phyloP scores from a whole-genome alignment of 2,888 invertebrate genomes.

The Parnassius mnemosyne region DNA sequence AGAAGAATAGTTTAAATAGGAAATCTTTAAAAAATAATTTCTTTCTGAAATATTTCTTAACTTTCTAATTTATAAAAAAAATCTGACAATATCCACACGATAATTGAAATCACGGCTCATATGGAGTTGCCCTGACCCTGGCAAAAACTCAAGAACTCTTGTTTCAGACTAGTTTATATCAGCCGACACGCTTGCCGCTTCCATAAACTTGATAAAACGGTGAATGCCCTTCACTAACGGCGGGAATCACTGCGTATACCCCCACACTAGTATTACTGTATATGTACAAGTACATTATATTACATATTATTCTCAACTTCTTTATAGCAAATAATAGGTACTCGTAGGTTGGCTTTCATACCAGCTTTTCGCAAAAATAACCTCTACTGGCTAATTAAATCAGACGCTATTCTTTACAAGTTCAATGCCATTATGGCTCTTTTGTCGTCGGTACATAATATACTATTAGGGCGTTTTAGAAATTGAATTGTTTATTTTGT shows the following conservation, averaged over 20 bases:
- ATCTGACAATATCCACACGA: no score
- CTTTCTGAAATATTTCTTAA: no score
- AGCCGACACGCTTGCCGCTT: conserved; percentile 33
- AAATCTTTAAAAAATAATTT: no score
- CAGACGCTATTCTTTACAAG: conserved; percentile 11
- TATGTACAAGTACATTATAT: neutral
- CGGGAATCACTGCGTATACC: conserved; percentile 13
- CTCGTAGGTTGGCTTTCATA: no score
- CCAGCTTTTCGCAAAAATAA: neutral
- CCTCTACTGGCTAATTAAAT: neutral
- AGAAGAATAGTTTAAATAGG: no score
- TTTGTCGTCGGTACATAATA: neutral
- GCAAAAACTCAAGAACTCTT: conserved; percentile 5
- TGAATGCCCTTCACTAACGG: conserved; percentile 33
- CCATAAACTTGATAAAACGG: conserved; percentile 33
- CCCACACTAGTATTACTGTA: neutral
- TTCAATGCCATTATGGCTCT: conserved; percentile 2
- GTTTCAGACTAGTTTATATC: conserved; percentile 15
- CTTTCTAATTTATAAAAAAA: no score
- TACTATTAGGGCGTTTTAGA: no score
- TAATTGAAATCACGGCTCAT: neutral
- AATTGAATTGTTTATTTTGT: no score
- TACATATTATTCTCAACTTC: no score
- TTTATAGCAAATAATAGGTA: no score
- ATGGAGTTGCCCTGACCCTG: neutral